Base-by-base conservation (phyloP, 2,888 invertebrate species). In the Torymus tubicola region DNA sequence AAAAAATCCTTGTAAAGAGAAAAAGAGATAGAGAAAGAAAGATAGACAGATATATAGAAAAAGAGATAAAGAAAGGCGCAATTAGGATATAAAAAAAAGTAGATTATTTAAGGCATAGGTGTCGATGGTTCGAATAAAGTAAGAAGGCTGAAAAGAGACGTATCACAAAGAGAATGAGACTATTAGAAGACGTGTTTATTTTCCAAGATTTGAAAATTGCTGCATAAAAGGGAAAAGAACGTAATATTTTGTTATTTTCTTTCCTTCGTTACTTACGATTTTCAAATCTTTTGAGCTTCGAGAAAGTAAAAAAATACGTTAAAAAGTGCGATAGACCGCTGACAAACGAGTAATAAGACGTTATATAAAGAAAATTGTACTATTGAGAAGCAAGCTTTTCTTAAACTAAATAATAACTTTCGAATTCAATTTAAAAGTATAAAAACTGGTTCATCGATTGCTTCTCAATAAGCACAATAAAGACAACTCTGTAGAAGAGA, bases 401-500 rank as follows among this genome's bases (percentile, higher is more conserved):
- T 42, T 12, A 14, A 65, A 31, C 16, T 64, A 18, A 64, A 13
- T 52, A 8, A 8, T 42, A 21, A 65, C 55, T 72, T 63, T 55
- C 24, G 65, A 74, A 16, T 55, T 18, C 1, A 53, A 53, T 24
- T 42, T 42, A 8, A 42, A 42, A 42, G 42, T 18, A 21, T 21
- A 21, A 21, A 16, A 16, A 31, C 31, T 72, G 1, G 1, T 16
- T 11, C 52, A 74, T 42, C 8, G 61, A 67, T 81, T 78, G 74
- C 74, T 60, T 78, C 50, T 67, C 68, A 78, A 78, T 69, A 18
- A 31, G 50, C 10, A 18, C 11, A 42, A 50, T 67, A n/a, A 55
- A 79, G 69, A 60, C 42, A 80, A 57, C n/a, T 73, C 73, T 11
- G 68, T 81, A 78, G 70, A 77, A 78, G 80, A 80, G 21, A 78